Evolutionary conservation across 2,797 vertebrate species (phyloP), one percentile per base, ranked within the genome.

Genomic region (Cyprinella venusta): DNA sequence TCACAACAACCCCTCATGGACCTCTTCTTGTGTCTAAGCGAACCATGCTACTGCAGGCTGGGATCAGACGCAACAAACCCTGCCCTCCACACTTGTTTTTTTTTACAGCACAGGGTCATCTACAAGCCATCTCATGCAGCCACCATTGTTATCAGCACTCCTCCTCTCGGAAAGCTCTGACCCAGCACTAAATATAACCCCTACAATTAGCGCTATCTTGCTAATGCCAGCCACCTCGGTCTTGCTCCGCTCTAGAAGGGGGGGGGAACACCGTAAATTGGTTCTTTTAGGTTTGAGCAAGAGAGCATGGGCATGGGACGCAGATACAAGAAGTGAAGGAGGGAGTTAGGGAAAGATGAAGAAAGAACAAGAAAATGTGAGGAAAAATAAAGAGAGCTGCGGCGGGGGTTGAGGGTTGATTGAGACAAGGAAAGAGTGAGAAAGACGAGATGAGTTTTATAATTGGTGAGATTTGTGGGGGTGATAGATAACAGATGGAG

Each of bases 391-490:
- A 63, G 26, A 63, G 59, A 30, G 70, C 70, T 75, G 38, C 84
- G 83, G 87, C 84, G 84, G 85, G 45, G 38, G 69, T 76, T 70
- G 71, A 67, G 56, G 52, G 68, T 74, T 38, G 65, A 24, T 61
- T 79, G 33, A 84, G 80, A 64, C 5, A 68, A 74, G 78, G 68
- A 68, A 74, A 68, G 56, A 76, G 70, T 63, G 87, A 80, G 59
- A 85, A 87, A 91, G 89, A 87, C 86, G 85, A 94, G 91, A 93
- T 94, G 92, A 93, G 89, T 91, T 94, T 94, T 94, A 94, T 94
- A 95, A 95, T 95, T 95, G 93, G 92, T 90, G 91, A 92, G 92
- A 95, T 95, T 94, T 94, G 91, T 92, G 90, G 92, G 90, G 79
- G 89, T 93, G 92, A 91, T 91, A 93, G 92, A 93, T 94, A 83